Evolutionary conservation across 2,888 invertebrate species (phyloP), one percentile per base, ranked within the genome.

Genomic region (Lepeophtheirus nordmannii): DNA sequence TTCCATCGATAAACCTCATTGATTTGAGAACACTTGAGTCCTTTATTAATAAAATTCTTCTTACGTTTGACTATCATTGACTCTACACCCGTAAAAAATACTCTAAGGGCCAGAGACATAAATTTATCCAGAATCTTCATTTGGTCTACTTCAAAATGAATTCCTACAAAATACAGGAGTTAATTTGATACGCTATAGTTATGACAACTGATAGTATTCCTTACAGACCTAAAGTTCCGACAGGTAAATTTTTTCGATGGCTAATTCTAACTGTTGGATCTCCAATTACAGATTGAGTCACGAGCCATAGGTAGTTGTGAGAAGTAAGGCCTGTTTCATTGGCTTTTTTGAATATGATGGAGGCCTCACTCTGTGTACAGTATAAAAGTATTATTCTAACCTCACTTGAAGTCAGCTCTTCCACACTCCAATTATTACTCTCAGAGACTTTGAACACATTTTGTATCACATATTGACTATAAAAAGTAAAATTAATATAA

Each of bases 291-390:
- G 89, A 89, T 76, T 94, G 93, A 62, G 92, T 92, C 30, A 91
- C 93, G 67, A 94, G 89, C 94, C 94, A 94, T 12, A 94, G 88
- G 76, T 92, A 93, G 76, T 92, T 92, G 76, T 90, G 89, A 39
- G 69, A 69, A 69, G 69, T 38, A n/a, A 65, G 39, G 12, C 65
- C 65, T 20, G n/a, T 17, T 17, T 62, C 41, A 9, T 62, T 41
- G 1, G 62, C 62, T 10, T 17, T 20, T 17, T 40, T 41, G 40
- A 62, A 39, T 11, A 62, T 38, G 17, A 62, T 17, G 11, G 62
- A 62, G 17, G 62, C 62, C 23, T 62, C 62, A n/a, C 39, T 87
- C 67, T 85, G 81, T 37, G 90, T 91, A 71, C 89, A 88, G 76
- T 93, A 93, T 68, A 94, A 80, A 58, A 94, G 80, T 85, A 94